Percentiles rank a stretch among this genome's conserved stretches.
phyloP scores from a whole-genome alignment of 2,113 vertebrate genomes.

The Clinocottus analis region DNA sequence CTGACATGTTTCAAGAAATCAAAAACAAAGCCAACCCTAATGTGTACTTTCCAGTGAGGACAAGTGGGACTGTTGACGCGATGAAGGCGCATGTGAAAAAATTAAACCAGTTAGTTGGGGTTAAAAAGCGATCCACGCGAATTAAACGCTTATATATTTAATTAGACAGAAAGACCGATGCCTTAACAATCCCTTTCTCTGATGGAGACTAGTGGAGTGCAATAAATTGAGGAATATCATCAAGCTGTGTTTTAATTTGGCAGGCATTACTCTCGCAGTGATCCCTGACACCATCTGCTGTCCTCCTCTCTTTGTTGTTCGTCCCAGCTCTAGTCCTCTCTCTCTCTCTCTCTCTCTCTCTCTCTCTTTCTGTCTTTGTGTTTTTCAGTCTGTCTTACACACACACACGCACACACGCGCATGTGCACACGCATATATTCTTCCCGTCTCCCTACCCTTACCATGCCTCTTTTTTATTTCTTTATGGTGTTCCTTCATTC shows the following conservation, averaged over 20 bases:
- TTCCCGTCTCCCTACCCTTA: too few relatives aligned
- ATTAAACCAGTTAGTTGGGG: not conserved
- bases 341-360: too few relatives aligned
- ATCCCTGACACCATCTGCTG: conserved; percentile 53
- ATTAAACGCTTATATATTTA: not conserved
- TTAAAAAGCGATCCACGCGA: not conserved
- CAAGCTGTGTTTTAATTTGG: conserved; percentile 46
- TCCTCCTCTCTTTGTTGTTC: conserved; percentile 20
- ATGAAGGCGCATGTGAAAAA: not conserved
- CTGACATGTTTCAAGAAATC: conserved; percentile 51
- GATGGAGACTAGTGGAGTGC: not conserved
- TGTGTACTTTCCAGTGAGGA: conserved; percentile 19
- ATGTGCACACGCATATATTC: too few relatives aligned
- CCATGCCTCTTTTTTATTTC: too few relatives aligned
- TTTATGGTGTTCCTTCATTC: not conserved
- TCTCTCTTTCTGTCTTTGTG: too few relatives aligned
- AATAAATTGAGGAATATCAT: conserved; percentile 21
- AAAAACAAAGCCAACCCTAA: conserved; percentile 19
- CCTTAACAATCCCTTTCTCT: not conserved
- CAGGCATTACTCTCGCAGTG: conserved; percentile 29
- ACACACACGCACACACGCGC: not conserved
- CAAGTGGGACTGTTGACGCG: not conserved
- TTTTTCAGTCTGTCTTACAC: too few relatives aligned
- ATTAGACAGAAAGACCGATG: not conserved
- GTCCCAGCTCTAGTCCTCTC: not conserved